A percentile compares a stretch with the other conserved stretches of the same genome.
phyloP scores from a whole-genome alignment of 2,113 vertebrate genomes.

The Cairina moschata region DNA sequence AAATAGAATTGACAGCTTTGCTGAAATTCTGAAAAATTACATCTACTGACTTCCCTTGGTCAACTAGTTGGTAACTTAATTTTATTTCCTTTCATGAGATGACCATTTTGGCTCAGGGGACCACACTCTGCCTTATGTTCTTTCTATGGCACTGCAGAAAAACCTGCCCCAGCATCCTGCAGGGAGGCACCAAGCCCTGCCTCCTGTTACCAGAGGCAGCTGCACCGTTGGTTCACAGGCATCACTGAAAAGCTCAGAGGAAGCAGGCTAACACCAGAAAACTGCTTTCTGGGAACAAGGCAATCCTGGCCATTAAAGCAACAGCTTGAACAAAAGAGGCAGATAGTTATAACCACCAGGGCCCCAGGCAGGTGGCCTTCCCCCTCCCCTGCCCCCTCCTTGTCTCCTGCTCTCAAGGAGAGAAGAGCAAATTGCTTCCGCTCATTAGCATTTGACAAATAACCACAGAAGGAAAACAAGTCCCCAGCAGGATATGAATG shows the following conservation, averaged over 20 bases:
- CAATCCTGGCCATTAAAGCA: neutral
- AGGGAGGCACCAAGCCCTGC: neutral
- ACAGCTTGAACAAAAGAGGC: neutral
- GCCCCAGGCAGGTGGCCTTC: slow-evolving; percentile 1
- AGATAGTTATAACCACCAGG: neutral
- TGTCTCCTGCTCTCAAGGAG: neutral
- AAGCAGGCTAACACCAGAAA: neutral
- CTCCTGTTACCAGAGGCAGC: neutral
- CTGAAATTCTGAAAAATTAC: too few species aligned
- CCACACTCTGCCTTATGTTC: neutral
- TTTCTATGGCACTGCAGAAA: neutral
- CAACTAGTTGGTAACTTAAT: neutral
- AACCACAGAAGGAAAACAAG: neutral
- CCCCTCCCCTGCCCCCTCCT: neutral
- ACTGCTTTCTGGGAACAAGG: neutral
- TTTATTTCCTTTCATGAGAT: too few species aligned
- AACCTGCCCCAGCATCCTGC: accelerated
- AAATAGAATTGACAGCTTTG: too few species aligned
- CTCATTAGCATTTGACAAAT: slow-evolving; percentile 26
- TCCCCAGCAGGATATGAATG: neutral
- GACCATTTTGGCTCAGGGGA: neutral
- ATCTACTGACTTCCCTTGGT: too few species aligned
- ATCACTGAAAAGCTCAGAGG: neutral
- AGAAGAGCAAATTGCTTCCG: neutral
- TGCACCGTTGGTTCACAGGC: neutral